A percentile compares a stretch with the other conserved stretches of the same genome.
Evolutionary conservation across 2,113 vertebrate genomes (phyloP).

Genomic region (Lanius collurio): DNA sequence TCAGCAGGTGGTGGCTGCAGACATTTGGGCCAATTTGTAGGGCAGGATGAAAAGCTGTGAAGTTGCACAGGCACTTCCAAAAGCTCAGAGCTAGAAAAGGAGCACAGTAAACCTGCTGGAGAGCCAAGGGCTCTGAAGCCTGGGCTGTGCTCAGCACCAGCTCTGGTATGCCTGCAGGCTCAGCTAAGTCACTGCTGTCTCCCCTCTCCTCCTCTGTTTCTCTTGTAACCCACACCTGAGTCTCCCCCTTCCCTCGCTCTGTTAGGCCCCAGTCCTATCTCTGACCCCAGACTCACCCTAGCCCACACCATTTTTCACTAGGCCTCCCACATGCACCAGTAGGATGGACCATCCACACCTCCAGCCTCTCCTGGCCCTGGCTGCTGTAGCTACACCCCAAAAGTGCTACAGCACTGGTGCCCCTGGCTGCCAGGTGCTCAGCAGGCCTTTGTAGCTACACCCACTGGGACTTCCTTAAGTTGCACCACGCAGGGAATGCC

Average conservation of each 20-base stretch:
- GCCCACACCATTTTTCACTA: not conserved
- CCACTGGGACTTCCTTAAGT: not conserved
- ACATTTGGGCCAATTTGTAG: not conserved
- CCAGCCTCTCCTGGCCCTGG: not conserved
- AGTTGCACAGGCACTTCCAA: not conserved
- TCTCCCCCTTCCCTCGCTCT: not conserved
- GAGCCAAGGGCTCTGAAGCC: not conserved
- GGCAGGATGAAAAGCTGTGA: not conserved
- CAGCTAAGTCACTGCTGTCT: not conserved
- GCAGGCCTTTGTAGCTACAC: not conserved
- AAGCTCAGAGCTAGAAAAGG: not conserved
- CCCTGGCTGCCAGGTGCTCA: not conserved
- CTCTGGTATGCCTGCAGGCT: not conserved
- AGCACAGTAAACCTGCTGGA: not conserved
- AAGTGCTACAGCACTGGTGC: not conserved
- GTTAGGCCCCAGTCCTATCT: not conserved
- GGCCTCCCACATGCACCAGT: rapidly evolving
- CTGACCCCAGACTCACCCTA: not conserved
- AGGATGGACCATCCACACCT: not conserved
- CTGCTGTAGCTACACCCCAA: not conserved
- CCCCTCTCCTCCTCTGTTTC: not conserved
- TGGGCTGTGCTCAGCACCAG: not conserved
- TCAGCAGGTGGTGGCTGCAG: not conserved
- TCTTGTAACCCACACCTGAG: not conserved
- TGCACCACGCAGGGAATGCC: not conserved